A percentile compares a stretch with the other conserved stretches of the same genome.
Conservation (phyloP, 2,888 invertebrate species). For the Megamerina dolium region DNA sequence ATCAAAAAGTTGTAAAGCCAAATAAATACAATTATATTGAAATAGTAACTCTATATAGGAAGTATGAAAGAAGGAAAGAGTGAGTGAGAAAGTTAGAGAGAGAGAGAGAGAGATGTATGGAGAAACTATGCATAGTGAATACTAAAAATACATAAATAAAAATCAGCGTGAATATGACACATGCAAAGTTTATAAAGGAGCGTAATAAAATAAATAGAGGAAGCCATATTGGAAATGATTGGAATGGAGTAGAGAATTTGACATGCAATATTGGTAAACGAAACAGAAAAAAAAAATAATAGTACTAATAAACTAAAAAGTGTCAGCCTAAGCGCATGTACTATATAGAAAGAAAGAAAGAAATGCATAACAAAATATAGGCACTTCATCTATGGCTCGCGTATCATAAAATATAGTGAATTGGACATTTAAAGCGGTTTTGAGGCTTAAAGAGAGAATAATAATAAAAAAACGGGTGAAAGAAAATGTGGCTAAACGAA, state of each 20-base stretch:
- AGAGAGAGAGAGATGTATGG: constrained; percentile 3
- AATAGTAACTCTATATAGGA: no score
- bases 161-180: no score
- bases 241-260: constrained; percentile 21
- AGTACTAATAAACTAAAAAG: no score
- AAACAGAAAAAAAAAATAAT: constrained; percentile 7
- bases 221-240: constrained; percentile 33
- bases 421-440: constrained; percentile 7
- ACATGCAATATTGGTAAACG: constrained; percentile 18
- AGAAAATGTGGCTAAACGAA: not conserved
- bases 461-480: not conserved
- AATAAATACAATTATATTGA: no score
- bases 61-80: constrained; percentile 12
- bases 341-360: not conserved
- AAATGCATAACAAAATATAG: not conserved
- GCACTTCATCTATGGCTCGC: not conserved
- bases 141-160: constrained; percentile 1
- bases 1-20: not conserved
- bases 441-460: constrained; percentile 3
- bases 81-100: constrained; percentile 21
- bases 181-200: constrained; percentile 26
- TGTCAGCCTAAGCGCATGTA: constrained; percentile 8
- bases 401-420: not conserved
- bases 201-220: not conserved
- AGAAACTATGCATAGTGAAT: constrained; percentile 4